Evolutionary conservation across 2,113 vertebrate genomes (phyloP).

Genomic region (Pituophis catenifer): DNA sequence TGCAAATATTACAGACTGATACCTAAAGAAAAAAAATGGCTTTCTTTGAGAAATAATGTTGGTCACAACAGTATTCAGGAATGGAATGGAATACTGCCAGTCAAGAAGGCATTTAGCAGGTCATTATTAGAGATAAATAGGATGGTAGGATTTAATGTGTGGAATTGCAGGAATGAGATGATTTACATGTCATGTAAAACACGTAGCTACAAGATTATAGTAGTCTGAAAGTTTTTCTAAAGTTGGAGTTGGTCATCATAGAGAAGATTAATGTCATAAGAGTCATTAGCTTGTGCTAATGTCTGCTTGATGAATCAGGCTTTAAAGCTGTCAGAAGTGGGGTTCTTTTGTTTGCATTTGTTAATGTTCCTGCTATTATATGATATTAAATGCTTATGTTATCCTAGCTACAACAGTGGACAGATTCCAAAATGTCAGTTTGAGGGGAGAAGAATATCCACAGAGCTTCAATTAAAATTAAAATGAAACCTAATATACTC

Average conservation of each 20-base stretch:
- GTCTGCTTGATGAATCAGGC: neutral
- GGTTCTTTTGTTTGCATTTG: neutral
- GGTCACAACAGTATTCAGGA: neutral
- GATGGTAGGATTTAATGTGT: neutral
- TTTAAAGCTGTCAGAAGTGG: neutral
- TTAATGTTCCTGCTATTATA: neutral
- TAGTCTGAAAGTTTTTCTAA: neutral
- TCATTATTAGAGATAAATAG: constrained; percentile 1
- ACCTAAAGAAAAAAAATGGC: neutral
- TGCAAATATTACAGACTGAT: neutral
- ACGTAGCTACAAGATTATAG: neutral
- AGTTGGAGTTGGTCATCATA: neutral
- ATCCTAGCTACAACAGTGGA: neutral
- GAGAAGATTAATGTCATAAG: neutral
- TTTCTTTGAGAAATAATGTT: neutral
- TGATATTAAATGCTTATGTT: neutral
- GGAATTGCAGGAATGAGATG: neutral
- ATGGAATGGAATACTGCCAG: neutral
- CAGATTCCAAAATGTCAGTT: neutral
- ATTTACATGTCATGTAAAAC: constrained; percentile 11
- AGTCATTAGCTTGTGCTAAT: neutral
- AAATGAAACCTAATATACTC: neutral
- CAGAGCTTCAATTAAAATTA: neutral
- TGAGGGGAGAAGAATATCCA: neutral
- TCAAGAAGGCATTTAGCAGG: neutral